phyloP scores from a whole-genome alignment of 2,888 invertebrate species.

The Drosophila phalerata region DNA sequence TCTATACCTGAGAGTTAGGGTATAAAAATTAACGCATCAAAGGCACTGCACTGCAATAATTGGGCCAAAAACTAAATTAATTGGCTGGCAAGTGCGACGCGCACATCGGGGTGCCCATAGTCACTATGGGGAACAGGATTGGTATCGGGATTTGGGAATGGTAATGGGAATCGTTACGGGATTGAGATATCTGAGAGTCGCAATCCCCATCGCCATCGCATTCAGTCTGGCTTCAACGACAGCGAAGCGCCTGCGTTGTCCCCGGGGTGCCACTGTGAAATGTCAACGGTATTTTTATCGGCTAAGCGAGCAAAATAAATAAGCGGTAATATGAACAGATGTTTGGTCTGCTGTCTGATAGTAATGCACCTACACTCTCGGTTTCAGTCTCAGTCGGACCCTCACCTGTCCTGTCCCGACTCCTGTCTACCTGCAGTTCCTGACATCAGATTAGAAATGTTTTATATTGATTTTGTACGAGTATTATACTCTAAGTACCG shows the following conservation, averaged over 20 bases:
- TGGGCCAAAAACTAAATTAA: conserved; percentile 70
- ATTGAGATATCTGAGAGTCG: conserved; percentile 39
- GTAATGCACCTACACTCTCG: conserved; percentile 10
- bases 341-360: conserved; percentile 21
- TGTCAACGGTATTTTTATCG: conserved; percentile 77
- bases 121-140: conserved; percentile 12
- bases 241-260: conserved; percentile 18
- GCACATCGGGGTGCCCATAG: conserved; percentile 34
- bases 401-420: background rate
- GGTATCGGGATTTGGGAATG: conserved; percentile 5
- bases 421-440: conserved; percentile 8
- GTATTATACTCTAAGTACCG: conserved; percentile 24
- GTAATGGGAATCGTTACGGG: conserved; percentile 25
- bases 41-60: conserved; percentile 61
- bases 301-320: conserved; percentile 48
- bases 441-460: conserved; percentile 37
- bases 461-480: conserved; percentile 71
- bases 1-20: conserved; percentile 29
- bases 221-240: conserved; percentile 16
- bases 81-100: conserved; percentile 72
- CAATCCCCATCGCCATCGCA: conserved; percentile 14
- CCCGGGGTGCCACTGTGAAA: conserved; percentile 54
- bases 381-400: background rate
- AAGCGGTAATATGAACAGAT: conserved; percentile 35
- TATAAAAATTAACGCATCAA: conserved; percentile 63